Conservation (phyloP, 2,113 vertebrate genomes). For the Epinephelus fuscoguttatus region DNA sequence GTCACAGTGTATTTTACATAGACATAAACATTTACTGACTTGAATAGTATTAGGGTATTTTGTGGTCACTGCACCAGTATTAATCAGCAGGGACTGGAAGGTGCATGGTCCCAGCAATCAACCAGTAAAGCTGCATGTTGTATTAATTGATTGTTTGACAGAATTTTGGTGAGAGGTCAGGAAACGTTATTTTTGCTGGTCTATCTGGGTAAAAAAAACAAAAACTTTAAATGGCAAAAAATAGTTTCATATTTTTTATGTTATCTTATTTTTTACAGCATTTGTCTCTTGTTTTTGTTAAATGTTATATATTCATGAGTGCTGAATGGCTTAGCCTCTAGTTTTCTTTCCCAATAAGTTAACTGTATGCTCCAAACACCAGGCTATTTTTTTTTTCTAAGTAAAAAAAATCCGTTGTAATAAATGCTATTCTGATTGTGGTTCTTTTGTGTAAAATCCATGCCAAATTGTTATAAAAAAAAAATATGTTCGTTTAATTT, state of each 20-base stretch:
- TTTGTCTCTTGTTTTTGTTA: too few species aligned
- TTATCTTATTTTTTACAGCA: too few species aligned
- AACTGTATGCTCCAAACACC: too few species aligned
- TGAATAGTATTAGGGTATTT: background rate
- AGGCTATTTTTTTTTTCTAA: too few species aligned
- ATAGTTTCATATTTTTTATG: background rate
- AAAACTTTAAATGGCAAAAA: background rate
- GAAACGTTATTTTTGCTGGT: background rate
- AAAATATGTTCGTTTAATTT: background rate
- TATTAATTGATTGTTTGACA: background rate
- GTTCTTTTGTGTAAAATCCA: background rate
- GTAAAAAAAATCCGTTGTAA: too few species aligned
- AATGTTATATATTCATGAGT: too few species aligned
- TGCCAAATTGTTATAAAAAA: background rate
- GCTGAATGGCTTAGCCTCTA: too few species aligned
- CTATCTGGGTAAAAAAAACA: background rate
- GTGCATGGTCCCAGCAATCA: background rate
- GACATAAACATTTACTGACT: background rate
- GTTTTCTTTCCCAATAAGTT: too few species aligned
- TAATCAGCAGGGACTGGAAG: background rate
- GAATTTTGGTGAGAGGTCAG: background rate
- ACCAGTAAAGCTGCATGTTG: background rate
- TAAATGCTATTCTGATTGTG: too few species aligned
- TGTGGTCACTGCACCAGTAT: background rate
- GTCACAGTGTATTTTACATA: constrained; percentile 2